Conservation (phyloP, 2,888 invertebrate species). For the Amphimallon solstitiale region DNA sequence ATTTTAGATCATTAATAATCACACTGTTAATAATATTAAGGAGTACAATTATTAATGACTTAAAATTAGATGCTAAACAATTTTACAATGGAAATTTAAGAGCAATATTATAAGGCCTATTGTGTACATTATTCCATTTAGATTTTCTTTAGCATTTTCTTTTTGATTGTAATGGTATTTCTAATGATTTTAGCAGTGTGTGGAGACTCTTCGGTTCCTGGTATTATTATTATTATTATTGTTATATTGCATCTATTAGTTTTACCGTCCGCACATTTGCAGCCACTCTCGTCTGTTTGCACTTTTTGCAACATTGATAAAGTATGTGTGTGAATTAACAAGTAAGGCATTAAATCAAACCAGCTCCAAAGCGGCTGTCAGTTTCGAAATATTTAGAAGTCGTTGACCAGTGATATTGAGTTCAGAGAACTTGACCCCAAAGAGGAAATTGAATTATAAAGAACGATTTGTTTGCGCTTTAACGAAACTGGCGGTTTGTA, state of each 20-base stretch:
- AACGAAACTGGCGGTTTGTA: not conserved
- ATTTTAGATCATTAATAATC: too few relatives aligned
- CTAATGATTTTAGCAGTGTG: too few relatives aligned
- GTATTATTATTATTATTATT: too few relatives aligned
- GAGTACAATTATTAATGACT: too few relatives aligned
- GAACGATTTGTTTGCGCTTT: conserved; percentile 25
- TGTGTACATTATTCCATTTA: too few relatives aligned
- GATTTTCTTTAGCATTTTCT: too few relatives aligned
- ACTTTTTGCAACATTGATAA: conserved; percentile 12
- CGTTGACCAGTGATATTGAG: conserved; percentile 31
- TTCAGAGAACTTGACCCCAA: conserved; percentile 33
- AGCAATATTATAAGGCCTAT: too few relatives aligned
- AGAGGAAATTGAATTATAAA: conserved; percentile 34
- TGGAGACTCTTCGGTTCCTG: too few relatives aligned
- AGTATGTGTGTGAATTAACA: not conserved
- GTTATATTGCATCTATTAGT: not conserved
- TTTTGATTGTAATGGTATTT: too few relatives aligned
- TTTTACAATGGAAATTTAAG: too few relatives aligned
- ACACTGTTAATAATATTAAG: too few relatives aligned
- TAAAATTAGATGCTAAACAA: too few relatives aligned
- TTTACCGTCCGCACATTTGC: conserved; percentile 7
- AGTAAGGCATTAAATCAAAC: conserved; percentile 6
- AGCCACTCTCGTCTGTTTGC: not conserved
- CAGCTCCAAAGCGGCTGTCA: conserved; percentile 1
- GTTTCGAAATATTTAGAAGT: conserved; percentile 35